phyloP scores from a whole-genome alignment of 2,888 invertebrate species.

The Drosophila colorata region DNA sequence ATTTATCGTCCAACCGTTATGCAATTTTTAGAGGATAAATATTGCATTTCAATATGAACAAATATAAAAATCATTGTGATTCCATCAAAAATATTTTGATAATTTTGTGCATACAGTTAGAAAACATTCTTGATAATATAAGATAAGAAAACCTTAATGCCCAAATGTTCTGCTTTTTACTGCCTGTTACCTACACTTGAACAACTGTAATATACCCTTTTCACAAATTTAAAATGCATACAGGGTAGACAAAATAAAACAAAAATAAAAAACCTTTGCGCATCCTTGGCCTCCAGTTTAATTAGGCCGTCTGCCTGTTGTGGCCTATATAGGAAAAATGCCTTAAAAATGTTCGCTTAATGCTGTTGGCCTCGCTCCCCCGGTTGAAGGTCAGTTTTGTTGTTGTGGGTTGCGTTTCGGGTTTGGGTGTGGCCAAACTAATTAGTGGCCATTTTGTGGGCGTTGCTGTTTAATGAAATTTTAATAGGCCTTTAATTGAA shows the following conservation, averaged over 20 bases:
- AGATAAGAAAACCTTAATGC: too few relatives aligned
- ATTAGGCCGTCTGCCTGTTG: conserved; percentile 62
- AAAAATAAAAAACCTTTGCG: conserved; percentile 22
- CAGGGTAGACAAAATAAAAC: conserved; percentile 12
- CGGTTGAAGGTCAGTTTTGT: conserved; percentile 57
- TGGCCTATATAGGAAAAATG: conserved; percentile 51
- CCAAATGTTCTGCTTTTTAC: too few relatives aligned
- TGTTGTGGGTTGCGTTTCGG: conserved; percentile 11
- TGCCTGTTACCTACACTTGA: neutral
- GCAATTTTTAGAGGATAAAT: too few relatives aligned
- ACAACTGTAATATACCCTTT: neutral
- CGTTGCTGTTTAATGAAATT: conserved; percentile 69
- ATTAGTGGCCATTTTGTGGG: conserved; percentile 74
- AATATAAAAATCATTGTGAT: too few relatives aligned
- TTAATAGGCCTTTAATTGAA: conserved; percentile 74
- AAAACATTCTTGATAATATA: too few relatives aligned
- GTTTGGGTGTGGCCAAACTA: conserved; percentile 58
- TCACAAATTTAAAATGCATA: neutral
- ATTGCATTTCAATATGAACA: too few relatives aligned
- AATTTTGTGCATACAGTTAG: too few relatives aligned
- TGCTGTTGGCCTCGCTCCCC: conserved; percentile 33
- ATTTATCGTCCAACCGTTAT: too few relatives aligned
- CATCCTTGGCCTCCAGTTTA: conserved; percentile 61
- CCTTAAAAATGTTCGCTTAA: conserved; percentile 36
- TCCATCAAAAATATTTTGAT: too few relatives aligned